Base-by-base conservation (phyloP, 2,113 vertebrate genomes). In the Aldabrachelys gigantea region DNA sequence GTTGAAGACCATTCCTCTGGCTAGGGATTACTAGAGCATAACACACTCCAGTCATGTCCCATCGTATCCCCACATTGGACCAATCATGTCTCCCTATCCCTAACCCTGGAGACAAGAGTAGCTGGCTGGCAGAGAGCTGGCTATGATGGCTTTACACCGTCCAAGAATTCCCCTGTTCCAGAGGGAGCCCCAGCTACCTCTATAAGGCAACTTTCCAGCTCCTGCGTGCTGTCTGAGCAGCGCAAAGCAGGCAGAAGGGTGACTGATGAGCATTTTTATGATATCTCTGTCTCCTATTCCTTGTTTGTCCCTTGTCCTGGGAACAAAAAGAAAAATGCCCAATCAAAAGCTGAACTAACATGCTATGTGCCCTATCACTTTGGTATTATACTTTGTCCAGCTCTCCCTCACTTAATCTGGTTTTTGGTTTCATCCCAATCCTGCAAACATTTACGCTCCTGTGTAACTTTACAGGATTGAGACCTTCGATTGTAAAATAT, bases 21-120 rank as follows among this genome's bases (percentile, higher is more conserved):
- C 80, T 13, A 87, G 65, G 11, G 95, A 92, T 96, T 95, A 97
- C 93, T 97, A 90, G 94, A 95, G 96, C 95, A 92, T 72, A 81
- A 96, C 94, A 96, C 93, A 85, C 59, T 89, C 72, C 87, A 89
- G 87, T 85, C 78, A 72, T 56, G 53, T 82, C 50, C 94, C 52
- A 95, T 89, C 96, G 94, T 91, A 95, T 88, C 85, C 62, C 89
- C 89, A 80, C 87, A 44, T 59, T 86, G 62, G 57, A 62, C 82
- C 38, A 38, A 96, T 82, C 35, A 56, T 7, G 88, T 41, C 22
- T 10, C 21, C 21, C 38, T 75, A 38, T 5, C 2, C 38, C 69
- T 0, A 44, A 50, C 14, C 50, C 85, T 92, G 35, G 94, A 92
- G 93, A 87, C 89, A 93, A 96, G 89, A 3, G 10, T 65, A 44